These are phyloP conservation scores for Leptinotarsa haldemani DNA, from an alignment of 2,888 invertebrate species.

Conservation along the genomic window DNA sequence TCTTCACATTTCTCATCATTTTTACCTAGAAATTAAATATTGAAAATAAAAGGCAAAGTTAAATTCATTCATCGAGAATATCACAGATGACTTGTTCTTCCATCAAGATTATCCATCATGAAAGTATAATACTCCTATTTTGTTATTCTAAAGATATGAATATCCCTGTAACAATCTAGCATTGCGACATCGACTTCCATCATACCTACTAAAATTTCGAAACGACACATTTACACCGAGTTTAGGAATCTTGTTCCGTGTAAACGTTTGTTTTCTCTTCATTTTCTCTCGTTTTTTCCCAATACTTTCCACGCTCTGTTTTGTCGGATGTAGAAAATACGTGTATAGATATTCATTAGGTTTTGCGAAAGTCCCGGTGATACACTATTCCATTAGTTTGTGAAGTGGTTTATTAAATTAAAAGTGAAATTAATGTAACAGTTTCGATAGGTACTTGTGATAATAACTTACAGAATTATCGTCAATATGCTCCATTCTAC, in stretches of 20 bases:
- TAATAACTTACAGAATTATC: background rate
- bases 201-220: conserved; percentile 16
- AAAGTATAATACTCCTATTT: background rate
- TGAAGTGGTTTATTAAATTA: conserved; percentile 1
- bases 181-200: background rate
- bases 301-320: conserved; percentile 52
- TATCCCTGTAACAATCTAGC: background rate
- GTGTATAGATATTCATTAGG: conserved; percentile 35
- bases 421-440: conserved; percentile 3
- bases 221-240: conserved; percentile 32
- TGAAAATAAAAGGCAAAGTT: too few relatives aligned
- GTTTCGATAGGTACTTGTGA: conserved; percentile 2
- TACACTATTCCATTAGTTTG: conserved; percentile 10
- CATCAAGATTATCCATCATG: too few relatives aligned
- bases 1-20: too few relatives aligned
- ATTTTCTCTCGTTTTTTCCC: conserved; percentile 37
- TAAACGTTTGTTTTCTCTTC: conserved; percentile 39
- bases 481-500: background rate
- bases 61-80: too few relatives aligned
- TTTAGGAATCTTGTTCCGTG: conserved; percentile 41
- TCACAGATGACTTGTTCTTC: too few relatives aligned
- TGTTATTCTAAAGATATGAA: background rate
- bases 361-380: conserved; percentile 34
- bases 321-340: conserved; percentile 43
- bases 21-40: too few relatives aligned